phyloP scores from a whole-genome alignment of 2,797 vertebrate species.

The Vespertilio murinus region DNA sequence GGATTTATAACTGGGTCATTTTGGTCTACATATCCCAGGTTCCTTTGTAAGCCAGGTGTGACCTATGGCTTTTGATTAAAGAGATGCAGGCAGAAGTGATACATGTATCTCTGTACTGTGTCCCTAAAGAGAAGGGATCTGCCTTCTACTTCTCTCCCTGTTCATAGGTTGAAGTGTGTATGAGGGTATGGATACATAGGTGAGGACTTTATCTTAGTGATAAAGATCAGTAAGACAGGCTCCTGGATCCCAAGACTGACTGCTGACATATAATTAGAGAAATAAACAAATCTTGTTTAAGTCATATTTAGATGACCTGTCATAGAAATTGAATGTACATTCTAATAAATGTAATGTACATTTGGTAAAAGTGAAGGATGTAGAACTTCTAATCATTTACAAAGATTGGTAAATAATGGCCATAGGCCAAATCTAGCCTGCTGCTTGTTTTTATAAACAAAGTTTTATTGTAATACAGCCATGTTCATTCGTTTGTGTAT shows the following conservation, averaged over 20 bases:
- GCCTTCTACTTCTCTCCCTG: background rate
- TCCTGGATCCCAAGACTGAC: background rate
- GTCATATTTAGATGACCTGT: background rate
- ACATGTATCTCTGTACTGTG: background rate
- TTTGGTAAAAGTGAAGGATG: background rate
- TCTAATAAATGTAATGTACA: background rate
- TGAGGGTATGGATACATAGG: background rate
- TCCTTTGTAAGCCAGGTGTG: background rate
- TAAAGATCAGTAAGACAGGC: background rate
- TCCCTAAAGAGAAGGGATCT: background rate
- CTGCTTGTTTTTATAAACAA: constrained; percentile 1
- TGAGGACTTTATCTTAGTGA: background rate
- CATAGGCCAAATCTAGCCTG: background rate
- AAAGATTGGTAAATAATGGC: background rate
- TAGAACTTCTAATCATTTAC: background rate
- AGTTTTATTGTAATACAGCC: background rate
- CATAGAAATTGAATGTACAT: background rate
- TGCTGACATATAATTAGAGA: background rate
- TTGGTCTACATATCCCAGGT: background rate
- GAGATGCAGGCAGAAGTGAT: background rate
- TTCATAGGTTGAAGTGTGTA: background rate
- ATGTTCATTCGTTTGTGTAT: background rate
- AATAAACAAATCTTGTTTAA: background rate
- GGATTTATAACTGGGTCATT: background rate
- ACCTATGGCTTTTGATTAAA: background rate